A percentile compares a stretch with the other conserved stretches of the same genome.
phyloP scores from a whole-genome alignment of 2,113 vertebrate species.

The Bubalus kerabau region DNA sequence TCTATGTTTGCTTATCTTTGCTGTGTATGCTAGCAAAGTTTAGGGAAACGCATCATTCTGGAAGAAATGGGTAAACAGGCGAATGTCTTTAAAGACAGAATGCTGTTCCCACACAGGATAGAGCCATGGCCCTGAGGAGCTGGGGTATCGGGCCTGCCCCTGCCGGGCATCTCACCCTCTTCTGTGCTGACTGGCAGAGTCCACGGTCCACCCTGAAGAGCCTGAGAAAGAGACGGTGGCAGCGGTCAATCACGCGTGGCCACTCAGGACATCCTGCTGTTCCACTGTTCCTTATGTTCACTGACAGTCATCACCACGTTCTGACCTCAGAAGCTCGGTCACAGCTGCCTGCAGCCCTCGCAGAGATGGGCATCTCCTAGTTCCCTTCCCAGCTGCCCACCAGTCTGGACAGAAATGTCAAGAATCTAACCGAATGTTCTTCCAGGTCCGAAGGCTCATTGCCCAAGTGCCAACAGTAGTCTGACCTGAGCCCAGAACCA shows the following conservation, averaged over 20 bases:
- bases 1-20: rapidly evolving
- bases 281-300: rapidly evolving
- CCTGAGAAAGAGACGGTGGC: rapidly evolving
- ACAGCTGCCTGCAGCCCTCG: rapidly evolving
- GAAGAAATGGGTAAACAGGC: too few species aligned
- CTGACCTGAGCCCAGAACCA: not conserved
- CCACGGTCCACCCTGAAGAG: too few species aligned
- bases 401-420: rapidly evolving
- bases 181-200: rapidly evolving
- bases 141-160: rapidly evolving
- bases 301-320: rapidly evolving
- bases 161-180: rapidly evolving
- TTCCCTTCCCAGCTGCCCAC: rapidly evolving
- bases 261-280: not conserved
- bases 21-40: too few species aligned
- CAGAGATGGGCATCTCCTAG: rapidly evolving
- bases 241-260: rapidly evolving
- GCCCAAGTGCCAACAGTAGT: rapidly evolving
- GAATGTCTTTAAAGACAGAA: rapidly evolving
- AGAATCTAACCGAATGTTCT: rapidly evolving
- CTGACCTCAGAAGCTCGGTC: not conserved
- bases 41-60: not conserved
- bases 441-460: rapidly evolving
- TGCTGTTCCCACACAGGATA: rapidly evolving
- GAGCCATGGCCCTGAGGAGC: rapidly evolving